Conservation (phyloP, 2,113 vertebrate genomes). For the Tichodroma muraria region DNA sequence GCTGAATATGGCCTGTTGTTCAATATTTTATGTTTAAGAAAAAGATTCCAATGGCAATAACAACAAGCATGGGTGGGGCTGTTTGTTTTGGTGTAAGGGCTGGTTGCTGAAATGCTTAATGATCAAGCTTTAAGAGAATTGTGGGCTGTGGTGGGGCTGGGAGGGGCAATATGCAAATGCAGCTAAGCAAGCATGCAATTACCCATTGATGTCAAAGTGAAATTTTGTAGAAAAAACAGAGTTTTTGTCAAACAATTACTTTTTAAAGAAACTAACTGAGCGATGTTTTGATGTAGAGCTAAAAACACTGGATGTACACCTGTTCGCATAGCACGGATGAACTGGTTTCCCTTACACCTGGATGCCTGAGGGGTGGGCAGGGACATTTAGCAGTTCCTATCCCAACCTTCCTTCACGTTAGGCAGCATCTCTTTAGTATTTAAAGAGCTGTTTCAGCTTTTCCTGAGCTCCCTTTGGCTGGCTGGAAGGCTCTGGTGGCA, state of each 20-base stretch:
- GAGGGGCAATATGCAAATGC: background rate
- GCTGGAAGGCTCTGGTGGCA: background rate
- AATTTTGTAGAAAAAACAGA: background rate
- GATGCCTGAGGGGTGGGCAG: background rate
- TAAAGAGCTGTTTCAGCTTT: background rate
- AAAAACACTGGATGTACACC: background rate
- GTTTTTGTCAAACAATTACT: background rate
- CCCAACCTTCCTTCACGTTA: background rate
- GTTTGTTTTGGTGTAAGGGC: background rate
- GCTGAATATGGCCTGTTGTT: background rate
- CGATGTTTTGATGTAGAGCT: background rate
- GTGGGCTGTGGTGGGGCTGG: background rate
- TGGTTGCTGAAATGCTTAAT: background rate
- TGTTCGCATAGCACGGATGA: rapidly evolving
- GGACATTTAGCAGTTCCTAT: background rate
- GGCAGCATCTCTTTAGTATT: background rate
- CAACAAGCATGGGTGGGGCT: background rate
- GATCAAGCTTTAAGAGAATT: background rate
- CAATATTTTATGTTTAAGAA: background rate
- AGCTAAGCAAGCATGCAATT: background rate
- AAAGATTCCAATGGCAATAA: background rate
- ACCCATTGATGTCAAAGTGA: background rate
- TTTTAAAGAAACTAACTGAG: background rate
- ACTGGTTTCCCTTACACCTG: background rate
- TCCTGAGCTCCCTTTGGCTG: background rate